Evolutionary conservation across 2,113 vertebrate genomes (phyloP).

Genomic region (Cyprinus carpio): DNA sequence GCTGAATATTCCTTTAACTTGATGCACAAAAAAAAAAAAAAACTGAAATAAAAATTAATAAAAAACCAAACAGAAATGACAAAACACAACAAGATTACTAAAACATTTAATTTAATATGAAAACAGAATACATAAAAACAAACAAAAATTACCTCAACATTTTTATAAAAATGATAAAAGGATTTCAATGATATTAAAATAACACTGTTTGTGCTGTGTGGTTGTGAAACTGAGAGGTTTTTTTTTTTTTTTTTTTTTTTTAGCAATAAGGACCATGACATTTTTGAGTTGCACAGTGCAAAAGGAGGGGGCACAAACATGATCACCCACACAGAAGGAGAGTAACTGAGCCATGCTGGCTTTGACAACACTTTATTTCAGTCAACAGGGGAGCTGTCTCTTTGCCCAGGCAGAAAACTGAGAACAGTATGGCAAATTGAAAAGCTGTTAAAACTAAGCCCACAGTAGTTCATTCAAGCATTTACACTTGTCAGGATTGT

Average conservation of each 20-base stretch:
- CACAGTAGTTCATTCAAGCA: constrained; percentile 38
- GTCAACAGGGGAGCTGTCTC: neutral
- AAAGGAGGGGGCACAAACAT: neutral
- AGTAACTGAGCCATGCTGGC: constrained; percentile 9
- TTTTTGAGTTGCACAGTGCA: neutral
- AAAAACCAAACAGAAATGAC: neutral
- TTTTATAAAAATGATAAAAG: neutral
- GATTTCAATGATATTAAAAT: neutral
- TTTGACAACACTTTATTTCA: constrained; percentile 41
- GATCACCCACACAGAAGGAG: neutral
- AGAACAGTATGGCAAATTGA: constrained; percentile 8
- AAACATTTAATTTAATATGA: neutral
- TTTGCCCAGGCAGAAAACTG: neutral
- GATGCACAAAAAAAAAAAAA: neutral
- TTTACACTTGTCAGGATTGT: constrained; percentile 13
- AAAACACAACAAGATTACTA: neutral
- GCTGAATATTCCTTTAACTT: neutral
- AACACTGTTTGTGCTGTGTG: neutral
- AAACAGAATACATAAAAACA: neutral
- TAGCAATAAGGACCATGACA: neutral
- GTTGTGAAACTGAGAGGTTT: neutral
- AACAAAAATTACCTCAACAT: neutral
- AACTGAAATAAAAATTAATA: no score
- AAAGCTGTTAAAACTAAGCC: constrained; percentile 28
- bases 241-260: neutral